These are phyloP conservation scores for Panagrolaimus sp. DNA, from an alignment of 1,140 invertebrate genomes.

Conservation along the genomic window DNA sequence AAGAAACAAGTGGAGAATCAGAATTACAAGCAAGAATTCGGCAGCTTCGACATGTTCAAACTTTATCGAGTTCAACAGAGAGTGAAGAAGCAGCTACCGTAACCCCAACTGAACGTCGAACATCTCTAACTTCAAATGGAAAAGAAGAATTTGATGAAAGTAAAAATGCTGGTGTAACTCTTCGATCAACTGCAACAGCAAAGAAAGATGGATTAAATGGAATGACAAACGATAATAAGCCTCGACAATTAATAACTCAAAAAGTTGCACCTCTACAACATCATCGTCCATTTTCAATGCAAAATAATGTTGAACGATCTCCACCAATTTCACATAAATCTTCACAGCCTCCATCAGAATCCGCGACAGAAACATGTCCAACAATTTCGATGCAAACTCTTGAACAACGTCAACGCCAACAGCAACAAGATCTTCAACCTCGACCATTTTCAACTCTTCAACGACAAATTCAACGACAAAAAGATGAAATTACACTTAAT, in stretches of 20 bases:
- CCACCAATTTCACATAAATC: conserved; percentile 14
- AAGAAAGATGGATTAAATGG: no score
- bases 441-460: conserved; percentile 38
- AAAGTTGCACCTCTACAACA: conserved; percentile 44
- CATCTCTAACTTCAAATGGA: background rate
- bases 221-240: no score
- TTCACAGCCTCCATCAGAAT: background rate
- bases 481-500: conserved; percentile 21
- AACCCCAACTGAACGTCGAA: background rate
- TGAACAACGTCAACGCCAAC: conserved; percentile 16
- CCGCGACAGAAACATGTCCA: conserved; percentile 10
- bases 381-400: conserved; percentile 9
- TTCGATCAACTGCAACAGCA: conserved; percentile 17
- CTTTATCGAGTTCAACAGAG: background rate
- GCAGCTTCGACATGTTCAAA: conserved; percentile 48
- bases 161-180: background rate
- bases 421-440: background rate
- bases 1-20: conserved; percentile 27
- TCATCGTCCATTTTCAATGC: conserved; percentile 57
- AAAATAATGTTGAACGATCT: conserved; percentile 24
- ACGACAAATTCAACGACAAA: conserved; percentile 16
- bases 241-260: conserved; percentile 50
- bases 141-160: no score
- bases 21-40: conserved; percentile 51
- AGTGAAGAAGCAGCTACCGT: background rate